Evolutionary conservation across 2,797 vertebrate species (phyloP).

Genomic region (Ceyx erithaca): DNA sequence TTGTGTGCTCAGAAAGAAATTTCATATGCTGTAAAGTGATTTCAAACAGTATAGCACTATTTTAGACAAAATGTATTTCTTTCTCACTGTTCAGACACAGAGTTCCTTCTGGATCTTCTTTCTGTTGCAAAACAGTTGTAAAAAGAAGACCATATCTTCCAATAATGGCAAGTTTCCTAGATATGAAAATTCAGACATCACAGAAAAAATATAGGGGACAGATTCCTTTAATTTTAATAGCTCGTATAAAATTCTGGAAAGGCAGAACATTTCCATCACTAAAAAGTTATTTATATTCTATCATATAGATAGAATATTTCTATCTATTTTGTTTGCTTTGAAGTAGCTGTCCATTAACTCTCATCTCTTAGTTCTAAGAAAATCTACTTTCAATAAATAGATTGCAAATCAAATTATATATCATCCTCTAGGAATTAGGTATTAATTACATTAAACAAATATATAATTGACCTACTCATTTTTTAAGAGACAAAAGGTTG

Average conservation of each 20-base stretch:
- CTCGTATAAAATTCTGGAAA: background rate
- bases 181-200: background rate
- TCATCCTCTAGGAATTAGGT: background rate
- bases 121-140: background rate
- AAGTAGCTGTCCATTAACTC: background rate
- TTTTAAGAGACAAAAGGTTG: background rate
- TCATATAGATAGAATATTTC: too few relatives aligned
- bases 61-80: background rate
- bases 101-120: background rate
- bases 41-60: background rate
- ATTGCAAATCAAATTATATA: background rate
- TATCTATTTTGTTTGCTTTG: background rate
- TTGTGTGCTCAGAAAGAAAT: background rate
- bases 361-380: background rate
- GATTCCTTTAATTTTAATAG: background rate
- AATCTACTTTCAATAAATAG: background rate
- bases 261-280: background rate
- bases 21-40: background rate
- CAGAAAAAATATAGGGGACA: background rate
- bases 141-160: background rate
- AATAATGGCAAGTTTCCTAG: background rate
- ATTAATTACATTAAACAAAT: background rate
- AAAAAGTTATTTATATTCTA: background rate
- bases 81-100: background rate
- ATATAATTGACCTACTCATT: background rate